Base-by-base conservation (phyloP, 2,888 invertebrate genomes). In the Reticulitermes lucifugus region DNA sequence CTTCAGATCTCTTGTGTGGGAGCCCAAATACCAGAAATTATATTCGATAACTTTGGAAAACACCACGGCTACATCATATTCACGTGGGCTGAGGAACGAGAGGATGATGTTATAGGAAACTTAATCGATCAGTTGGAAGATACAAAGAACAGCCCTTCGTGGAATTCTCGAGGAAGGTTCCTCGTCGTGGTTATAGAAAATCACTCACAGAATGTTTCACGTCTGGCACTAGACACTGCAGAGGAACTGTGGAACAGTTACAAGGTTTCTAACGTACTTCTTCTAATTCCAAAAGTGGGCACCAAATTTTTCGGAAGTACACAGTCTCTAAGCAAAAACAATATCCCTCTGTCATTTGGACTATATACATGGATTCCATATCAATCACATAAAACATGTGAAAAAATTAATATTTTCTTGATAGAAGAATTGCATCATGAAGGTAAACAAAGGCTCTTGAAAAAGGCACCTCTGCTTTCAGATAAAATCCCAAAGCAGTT, bases 181-280 rank as follows among this genome's bases (percentile, higher is more conserved):
- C n/a, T 71, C 35, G n/a, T 71, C 18, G 71, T 29, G 2, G 9
- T 71, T 21, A n/a, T 60, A 22, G 60, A 14, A 60, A 1, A 60
- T 1, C 21, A 6, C 21, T 43, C 75, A 21, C 22, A 41, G 21
- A 35, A 75, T 22, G 43, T 5, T 35, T 14, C 22, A 21, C 4
- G 5, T 22, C 14, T 75, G 43, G 75, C 75, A 43, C 43, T 35
- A 75, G 43, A 75, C 9, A n/a, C 43, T 22, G 35, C 75, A 6
- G 75, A 75, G n/a, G 75, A 75, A 75, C 21, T 75, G 18, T 75
- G 75, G 75, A 75, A 35, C 18, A 75, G 6, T 10, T 75, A 75
- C 43, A 75, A 1, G 21, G 35, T 75, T 75, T 10, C 21, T 14
- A 43, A 75, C 4, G 43, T 18, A 43, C 18, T 43, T 14, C 14